Percentiles rank a stretch among this genome's conserved stretches.
These are phyloP conservation scores for Halictus quadricinctus DNA, from an alignment of 2,888 invertebrate genomes.

Conservation along the genomic window DNA sequence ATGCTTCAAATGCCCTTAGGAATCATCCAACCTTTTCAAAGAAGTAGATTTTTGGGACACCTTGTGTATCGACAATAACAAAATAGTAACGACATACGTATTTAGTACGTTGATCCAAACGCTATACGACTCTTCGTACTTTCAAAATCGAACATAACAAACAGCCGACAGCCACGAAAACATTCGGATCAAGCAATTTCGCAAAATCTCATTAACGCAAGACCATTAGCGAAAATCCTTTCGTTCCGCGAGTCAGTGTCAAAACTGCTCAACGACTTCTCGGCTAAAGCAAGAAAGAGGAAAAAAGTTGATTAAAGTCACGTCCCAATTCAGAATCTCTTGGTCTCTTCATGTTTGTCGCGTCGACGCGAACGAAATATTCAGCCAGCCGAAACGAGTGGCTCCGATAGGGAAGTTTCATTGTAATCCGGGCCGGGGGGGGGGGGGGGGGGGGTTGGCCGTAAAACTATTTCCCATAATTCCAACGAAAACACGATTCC, in stretches of 20 bases:
- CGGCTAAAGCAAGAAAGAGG: not conserved
- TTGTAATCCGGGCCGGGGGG: not conserved
- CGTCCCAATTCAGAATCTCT: not conserved
- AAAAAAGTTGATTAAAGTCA: not conserved
- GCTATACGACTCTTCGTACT: too few species aligned
- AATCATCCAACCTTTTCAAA: too few species aligned
- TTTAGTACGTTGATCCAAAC: too few species aligned
- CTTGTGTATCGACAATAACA: too few species aligned
- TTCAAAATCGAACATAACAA: not conserved
- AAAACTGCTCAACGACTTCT: not conserved
- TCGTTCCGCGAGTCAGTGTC: not conserved
- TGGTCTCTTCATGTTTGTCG: not conserved
- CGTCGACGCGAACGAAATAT: not conserved
- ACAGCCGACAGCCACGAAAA: not conserved
- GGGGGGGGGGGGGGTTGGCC: not conserved
- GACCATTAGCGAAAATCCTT: not conserved
- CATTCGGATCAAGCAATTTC: not conserved
- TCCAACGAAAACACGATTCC: not conserved
- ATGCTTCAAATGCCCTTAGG: too few species aligned
- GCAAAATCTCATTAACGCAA: not conserved
- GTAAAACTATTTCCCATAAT: not conserved
- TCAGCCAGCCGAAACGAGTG: not conserved
- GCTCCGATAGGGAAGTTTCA: not conserved
- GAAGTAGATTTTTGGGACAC: too few species aligned
- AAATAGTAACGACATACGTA: too few species aligned